These are phyloP conservation scores for Pterostichus madidus DNA, from an alignment of 2,888 invertebrate genomes.

Conservation along the genomic window DNA sequence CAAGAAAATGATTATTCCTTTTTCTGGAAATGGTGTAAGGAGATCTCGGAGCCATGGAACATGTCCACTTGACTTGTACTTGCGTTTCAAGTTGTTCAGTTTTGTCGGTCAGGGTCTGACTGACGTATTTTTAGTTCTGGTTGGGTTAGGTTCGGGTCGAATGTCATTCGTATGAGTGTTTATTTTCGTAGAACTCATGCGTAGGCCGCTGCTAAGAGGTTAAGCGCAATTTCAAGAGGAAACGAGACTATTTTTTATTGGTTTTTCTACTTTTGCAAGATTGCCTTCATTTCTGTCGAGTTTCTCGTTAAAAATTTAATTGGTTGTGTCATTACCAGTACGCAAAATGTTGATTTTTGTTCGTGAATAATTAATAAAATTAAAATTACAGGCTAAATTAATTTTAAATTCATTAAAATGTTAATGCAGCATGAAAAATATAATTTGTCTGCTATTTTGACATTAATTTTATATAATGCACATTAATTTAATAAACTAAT, in stretches of 20 bases:
- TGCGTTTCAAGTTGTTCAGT: slow-evolving; percentile 3
- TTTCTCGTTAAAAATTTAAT: too few relatives aligned
- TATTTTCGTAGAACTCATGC: slow-evolving; percentile 43
- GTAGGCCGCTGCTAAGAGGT: background rate
- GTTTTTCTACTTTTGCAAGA: too few relatives aligned
- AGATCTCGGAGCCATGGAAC: background rate
- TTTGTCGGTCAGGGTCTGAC: slow-evolving; percentile 42
- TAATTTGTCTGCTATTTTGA: background rate
- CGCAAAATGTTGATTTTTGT: too few relatives aligned
- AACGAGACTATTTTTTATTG: background rate
- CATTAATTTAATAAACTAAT: background rate
- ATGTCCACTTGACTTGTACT: background rate
- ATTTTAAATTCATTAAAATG: slow-evolving; percentile 24
- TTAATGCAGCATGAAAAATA: slow-evolving; percentile 2
- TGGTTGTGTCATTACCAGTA: too few relatives aligned
- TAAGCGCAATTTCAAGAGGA: slow-evolving; percentile 12
- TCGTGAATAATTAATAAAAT: too few relatives aligned
- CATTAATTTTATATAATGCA: slow-evolving; percentile 18
- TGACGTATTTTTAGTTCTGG: slow-evolving; percentile 28
- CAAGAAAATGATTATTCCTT: slow-evolving; percentile 36
- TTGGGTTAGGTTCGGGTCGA: slow-evolving; percentile 33
- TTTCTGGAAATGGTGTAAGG: slow-evolving; percentile 38
- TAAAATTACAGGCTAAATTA: background rate
- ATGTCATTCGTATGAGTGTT: slow-evolving; percentile 32
- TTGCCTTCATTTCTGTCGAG: too few relatives aligned